Evolutionary conservation across 2,113 vertebrate species (phyloP), one percentile per base, ranked within the genome.

Genomic region (Chaetodon trifascialis): DNA sequence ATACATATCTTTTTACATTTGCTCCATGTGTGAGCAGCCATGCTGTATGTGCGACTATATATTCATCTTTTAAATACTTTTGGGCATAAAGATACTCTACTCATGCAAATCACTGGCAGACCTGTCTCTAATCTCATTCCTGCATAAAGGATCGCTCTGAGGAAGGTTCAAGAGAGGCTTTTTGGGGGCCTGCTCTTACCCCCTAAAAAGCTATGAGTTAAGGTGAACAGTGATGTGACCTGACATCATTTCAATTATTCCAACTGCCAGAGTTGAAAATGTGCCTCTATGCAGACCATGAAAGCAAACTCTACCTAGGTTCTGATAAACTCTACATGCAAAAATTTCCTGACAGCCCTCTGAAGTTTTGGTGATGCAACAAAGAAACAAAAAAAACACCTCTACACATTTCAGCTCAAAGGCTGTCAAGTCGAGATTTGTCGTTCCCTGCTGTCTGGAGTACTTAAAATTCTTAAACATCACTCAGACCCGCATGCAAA

Each of bases 361-460:
- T 82, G 78, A 91, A 83, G 83, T 77, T 88, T 38, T 60, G 69
- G 76, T 80, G 76, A 86, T 63, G 84, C 2, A 36, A 73, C 44
- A 36, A 25, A 83, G 80, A 77, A 55, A 40, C 23, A 40, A 23
- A 25, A 83, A 76, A 73, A 42, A 34, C 73, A 55, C 44, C 40
- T 56, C 56, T 42, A 63, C 72, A 80, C 56, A 51, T 58, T 80
- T 80, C 69, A 42, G 67, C 67, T 84, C 49, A 30, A n/a, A 73
- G 46, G 68, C 75, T 75, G 72, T 76, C 78, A 70, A 59, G 72
- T 52, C 0, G 36, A 71, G 80, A 86, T 83, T 78, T 70, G 79
- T 79, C 78, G 46, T 82, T 80, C 65, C 64, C 40, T 76, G 76
- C 73, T 81, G 64, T 80, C 79, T 67, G 73, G 78, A 65, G 69